A percentile compares a stretch with the other conserved stretches of the same genome.
These are phyloP conservation scores for Nestor notabilis DNA, from an alignment of 2,113 vertebrate genomes.

Conservation along the genomic window DNA sequence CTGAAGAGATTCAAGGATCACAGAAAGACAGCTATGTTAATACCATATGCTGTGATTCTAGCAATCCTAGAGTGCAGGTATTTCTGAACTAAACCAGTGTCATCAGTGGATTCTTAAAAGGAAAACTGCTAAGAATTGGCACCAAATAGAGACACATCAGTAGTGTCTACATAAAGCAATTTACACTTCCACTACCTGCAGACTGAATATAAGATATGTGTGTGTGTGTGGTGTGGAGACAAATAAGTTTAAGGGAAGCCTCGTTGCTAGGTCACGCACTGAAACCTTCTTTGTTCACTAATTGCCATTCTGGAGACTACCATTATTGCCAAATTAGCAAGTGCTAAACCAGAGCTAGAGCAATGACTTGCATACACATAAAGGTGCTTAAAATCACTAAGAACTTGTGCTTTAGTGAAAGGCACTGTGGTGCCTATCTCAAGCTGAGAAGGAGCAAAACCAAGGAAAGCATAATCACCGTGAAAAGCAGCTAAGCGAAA, in stretches of 20 bases:
- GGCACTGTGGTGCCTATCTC: background rate
- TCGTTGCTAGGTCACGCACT: constrained; percentile 44
- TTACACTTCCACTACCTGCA: constrained; percentile 11
- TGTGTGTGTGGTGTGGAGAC: background rate
- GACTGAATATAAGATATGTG: background rate
- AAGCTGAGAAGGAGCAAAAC: background rate
- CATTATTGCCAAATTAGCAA: constrained; percentile 36
- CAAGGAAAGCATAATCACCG: background rate
- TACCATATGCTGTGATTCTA: background rate
- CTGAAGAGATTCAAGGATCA: background rate
- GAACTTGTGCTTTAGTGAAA: background rate
- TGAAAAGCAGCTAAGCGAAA: background rate
- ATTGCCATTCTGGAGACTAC: constrained; percentile 56
- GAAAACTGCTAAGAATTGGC: constrained; percentile 27
- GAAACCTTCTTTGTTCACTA: constrained; percentile 59
- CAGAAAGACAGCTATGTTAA: background rate
- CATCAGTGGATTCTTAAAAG: constrained; percentile 4
- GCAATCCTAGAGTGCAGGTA: background rate
- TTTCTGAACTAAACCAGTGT: background rate
- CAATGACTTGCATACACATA: background rate
- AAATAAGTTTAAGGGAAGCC: constrained; percentile 33
- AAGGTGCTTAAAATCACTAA: constrained; percentile 48
- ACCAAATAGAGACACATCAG: constrained; percentile 14
- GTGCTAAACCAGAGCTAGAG: constrained; percentile 20
- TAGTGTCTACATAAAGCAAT: constrained; percentile 33